Evolutionary conservation across 2,797 vertebrate species (phyloP).

Genomic region (Pitangus sulphuratus): DNA sequence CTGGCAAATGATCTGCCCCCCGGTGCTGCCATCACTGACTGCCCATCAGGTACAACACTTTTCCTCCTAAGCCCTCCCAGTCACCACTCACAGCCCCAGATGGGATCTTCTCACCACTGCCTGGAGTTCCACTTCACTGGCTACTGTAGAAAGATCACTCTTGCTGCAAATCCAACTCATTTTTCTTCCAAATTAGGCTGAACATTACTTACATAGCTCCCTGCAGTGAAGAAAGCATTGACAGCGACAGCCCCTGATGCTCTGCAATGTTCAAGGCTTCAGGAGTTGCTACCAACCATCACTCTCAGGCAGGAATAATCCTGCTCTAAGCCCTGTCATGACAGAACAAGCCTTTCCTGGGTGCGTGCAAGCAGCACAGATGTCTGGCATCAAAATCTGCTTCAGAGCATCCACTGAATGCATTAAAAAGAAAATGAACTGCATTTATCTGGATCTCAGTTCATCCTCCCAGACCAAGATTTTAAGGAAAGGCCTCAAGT

Average conservation of each 20-base stretch:
- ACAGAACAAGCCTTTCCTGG: not conserved
- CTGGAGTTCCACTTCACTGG: conserved; percentile 33
- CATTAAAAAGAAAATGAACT: not conserved
- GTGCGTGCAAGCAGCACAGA: not conserved
- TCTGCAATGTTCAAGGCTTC: conserved; percentile 20
- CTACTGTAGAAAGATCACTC: conserved; percentile 56
- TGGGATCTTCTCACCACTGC: not conserved
- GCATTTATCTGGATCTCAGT: not conserved
- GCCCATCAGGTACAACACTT: not conserved
- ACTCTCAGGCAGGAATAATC: not conserved
- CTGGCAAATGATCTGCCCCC: not conserved
- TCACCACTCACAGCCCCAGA: not conserved
- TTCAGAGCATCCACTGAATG: conserved; percentile 19
- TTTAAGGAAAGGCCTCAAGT: not conserved
- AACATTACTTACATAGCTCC: conserved; percentile 71
- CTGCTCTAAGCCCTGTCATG: conserved; percentile 15
- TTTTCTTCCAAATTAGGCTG: conserved; percentile 72
- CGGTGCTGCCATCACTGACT: not conserved
- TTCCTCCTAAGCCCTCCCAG: not conserved
- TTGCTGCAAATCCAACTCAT: conserved; percentile 62
- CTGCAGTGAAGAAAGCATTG: conserved; percentile 70
- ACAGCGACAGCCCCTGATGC: conserved; percentile 60
- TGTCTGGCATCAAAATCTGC: conserved; percentile 41
- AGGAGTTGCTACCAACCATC: conserved; percentile 28
- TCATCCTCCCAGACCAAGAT: not conserved